Percentiles rank a stretch among this genome's conserved stretches.
phyloP scores from a whole-genome alignment of 2,797 vertebrate species.

The Notolabrus celidotus region DNA sequence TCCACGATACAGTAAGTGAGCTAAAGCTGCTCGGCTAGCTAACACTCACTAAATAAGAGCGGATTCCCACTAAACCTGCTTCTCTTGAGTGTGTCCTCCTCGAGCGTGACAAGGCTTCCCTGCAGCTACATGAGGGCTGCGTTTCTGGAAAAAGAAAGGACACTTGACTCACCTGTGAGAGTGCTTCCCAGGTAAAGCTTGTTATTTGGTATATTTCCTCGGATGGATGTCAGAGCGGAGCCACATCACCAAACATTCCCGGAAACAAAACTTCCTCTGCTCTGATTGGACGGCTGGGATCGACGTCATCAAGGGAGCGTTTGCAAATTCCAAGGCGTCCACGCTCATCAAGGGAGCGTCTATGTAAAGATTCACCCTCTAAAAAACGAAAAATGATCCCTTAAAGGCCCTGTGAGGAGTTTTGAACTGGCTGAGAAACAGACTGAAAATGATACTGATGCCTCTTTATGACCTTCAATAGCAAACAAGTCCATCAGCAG shows the following conservation, averaged over 20 bases:
- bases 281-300: conserved; percentile 77
- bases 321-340: conserved; percentile 28
- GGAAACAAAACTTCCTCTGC: conserved; percentile 81
- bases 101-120: conserved; percentile 28
- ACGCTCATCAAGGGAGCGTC: conserved; percentile 28
- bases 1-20: conserved; percentile 53
- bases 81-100: conserved; percentile 6
- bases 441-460: too few species aligned
- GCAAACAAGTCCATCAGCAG: too few species aligned
- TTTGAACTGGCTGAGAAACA: too few species aligned
- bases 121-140: not conserved
- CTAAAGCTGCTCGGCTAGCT: conserved; percentile 52
- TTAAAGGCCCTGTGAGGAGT: too few species aligned
- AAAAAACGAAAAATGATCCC: conserved; percentile 40
- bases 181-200: conserved; percentile 62
- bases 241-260: conserved; percentile 89
- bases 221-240: conserved; percentile 80
- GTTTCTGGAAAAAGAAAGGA: conserved; percentile 2
- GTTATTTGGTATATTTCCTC: conserved; percentile 76
- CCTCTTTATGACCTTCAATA: too few species aligned
- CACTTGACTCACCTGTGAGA: conserved; percentile 76
- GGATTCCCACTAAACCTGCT: conserved; percentile 38
- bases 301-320: conserved; percentile 67
- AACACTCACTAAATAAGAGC: conserved; percentile 55
- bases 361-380: not conserved